phyloP scores from a whole-genome alignment of 2,888 invertebrate species.

The Malacosoma neustria region DNA sequence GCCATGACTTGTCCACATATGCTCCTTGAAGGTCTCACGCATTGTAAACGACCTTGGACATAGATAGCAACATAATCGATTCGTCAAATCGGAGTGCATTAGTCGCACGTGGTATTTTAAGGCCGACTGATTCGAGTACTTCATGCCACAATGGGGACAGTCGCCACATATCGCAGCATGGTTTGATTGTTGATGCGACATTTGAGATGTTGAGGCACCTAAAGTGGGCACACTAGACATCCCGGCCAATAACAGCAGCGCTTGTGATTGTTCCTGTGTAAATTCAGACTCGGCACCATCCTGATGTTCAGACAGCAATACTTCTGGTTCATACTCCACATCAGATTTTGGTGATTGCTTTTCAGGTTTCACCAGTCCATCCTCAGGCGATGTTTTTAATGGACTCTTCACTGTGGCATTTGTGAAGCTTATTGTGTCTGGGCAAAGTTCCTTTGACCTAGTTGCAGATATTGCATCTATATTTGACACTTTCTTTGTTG shows the following conservation, averaged over 20 bases:
- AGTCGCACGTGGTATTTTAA: conserved; percentile 80
- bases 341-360: conserved; percentile 63
- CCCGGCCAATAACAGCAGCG: conserved; percentile 48
- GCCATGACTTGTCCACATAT: conserved; percentile 80
- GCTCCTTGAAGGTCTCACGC: conserved; percentile 80
- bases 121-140: conserved; percentile 81
- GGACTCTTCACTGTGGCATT: conserved; percentile 48
- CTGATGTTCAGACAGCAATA: conserved; percentile 61
- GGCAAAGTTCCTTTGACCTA: conserved; percentile 43
- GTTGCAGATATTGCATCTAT: conserved; percentile 15
- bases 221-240: conserved; percentile 49
- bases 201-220: conserved; percentile 51
- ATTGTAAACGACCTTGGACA: conserved; percentile 81
- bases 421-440: conserved; percentile 35
- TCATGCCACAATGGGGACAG: conserved; percentile 81
- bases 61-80: conserved; percentile 79
- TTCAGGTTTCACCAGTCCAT: conserved; percentile 52
- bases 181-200: conserved; percentile 57
- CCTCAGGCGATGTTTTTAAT: conserved; percentile 40
- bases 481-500: conserved; percentile 47
- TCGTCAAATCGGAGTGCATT: conserved; percentile 80
- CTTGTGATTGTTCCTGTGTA: conserved; percentile 53
- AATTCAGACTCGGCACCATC: conserved; percentile 50
- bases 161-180: conserved; percentile 76
- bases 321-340: conserved; percentile 63